Conservation (phyloP, 2,888 invertebrate genomes). For the Drosophila emarginata region DNA sequence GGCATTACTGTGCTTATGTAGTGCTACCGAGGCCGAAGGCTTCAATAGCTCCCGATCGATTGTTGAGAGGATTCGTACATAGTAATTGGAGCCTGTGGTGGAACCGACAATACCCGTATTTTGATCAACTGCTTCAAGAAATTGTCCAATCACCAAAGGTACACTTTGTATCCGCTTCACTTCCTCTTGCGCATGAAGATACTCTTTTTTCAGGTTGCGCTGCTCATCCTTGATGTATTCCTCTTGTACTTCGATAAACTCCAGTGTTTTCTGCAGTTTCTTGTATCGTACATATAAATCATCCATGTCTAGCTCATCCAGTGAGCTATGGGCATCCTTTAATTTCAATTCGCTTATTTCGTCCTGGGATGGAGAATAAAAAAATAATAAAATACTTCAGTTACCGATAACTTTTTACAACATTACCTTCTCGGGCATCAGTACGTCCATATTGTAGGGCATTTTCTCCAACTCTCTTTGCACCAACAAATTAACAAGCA, state of each 20-base stretch:
- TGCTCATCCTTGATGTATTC: slow-evolving; percentile 99
- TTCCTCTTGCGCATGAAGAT: slow-evolving; percentile 98
- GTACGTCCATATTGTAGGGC: slow-evolving; percentile 57
- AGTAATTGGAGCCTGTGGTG: slow-evolving; percentile 99
- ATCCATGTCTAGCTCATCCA: slow-evolving; percentile 93
- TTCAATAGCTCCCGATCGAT: slow-evolving; percentile 98
- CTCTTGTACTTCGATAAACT: slow-evolving; percentile 99
- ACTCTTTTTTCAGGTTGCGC: slow-evolving; percentile 98
- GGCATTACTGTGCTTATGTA: slow-evolving; percentile 99
- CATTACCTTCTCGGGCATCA: slow-evolving; percentile 56
- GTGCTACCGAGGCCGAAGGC: slow-evolving; percentile 98
- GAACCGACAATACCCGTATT: slow-evolving; percentile 99
- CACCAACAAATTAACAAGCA: background rate
- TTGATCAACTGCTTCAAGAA: slow-evolving; percentile 99
- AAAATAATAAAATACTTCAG: background rate
- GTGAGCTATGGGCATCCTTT: slow-evolving; percentile 86
- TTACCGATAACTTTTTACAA: background rate
- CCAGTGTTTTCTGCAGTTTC: slow-evolving; percentile 97
- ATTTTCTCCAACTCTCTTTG: slow-evolving; percentile 14
- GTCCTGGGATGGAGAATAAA: slow-evolving; percentile 83
- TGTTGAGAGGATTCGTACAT: slow-evolving; percentile 98
- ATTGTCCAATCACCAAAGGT: slow-evolving; percentile 99
- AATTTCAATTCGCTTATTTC: slow-evolving; percentile 87
- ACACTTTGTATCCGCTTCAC: slow-evolving; percentile 99
- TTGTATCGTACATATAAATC: slow-evolving; percentile 98